phyloP scores from a whole-genome alignment of 1,140 invertebrate genomes.

The Drosophila novamexicana region DNA sequence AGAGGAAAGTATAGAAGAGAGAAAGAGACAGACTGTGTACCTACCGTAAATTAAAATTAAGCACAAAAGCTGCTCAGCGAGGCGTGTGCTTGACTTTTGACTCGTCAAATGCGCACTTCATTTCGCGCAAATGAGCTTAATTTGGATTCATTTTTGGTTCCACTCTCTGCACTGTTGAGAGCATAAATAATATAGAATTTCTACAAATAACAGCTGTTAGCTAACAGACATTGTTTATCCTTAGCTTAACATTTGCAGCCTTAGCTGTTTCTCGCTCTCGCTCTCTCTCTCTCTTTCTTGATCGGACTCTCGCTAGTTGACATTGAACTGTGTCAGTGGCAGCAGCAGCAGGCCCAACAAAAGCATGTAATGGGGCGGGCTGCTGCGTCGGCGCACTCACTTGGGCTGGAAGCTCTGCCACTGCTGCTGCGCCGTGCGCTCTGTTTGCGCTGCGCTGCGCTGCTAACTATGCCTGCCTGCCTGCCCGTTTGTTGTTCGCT shows the following conservation, averaged over 20 bases:
- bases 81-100: slow-evolving; percentile 49
- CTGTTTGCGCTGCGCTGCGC: slow-evolving; percentile 30
- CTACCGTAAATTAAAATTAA: slow-evolving; percentile 63
- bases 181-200: background rate
- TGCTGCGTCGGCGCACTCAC: slow-evolving; percentile 43
- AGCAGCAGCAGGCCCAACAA: slow-evolving; percentile 31
- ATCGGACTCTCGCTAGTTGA: slow-evolving; percentile 32
- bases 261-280: slow-evolving; percentile 1
- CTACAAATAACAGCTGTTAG: slow-evolving; percentile 32
- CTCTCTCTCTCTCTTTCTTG: slow-evolving; percentile 19
- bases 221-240: slow-evolving; percentile 46
- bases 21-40: slow-evolving; percentile 1
- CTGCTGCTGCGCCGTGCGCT: slow-evolving; percentile 35
- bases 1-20: background rate
- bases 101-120: slow-evolving; percentile 45
- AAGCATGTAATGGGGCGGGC: slow-evolving; percentile 61
- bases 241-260: slow-evolving; percentile 43
- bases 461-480: background rate
- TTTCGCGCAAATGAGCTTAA: slow-evolving; percentile 20
- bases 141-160: slow-evolving; percentile 1
- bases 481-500: slow-evolving; percentile 32
- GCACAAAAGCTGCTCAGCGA: slow-evolving; percentile 66
- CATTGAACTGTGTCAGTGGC: slow-evolving; percentile 77
- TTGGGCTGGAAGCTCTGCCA: slow-evolving; percentile 9
- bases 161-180: background rate